Evolutionary conservation across 2,888 invertebrate genomes (phyloP).

Genomic region (Argyra leucocephala): DNA sequence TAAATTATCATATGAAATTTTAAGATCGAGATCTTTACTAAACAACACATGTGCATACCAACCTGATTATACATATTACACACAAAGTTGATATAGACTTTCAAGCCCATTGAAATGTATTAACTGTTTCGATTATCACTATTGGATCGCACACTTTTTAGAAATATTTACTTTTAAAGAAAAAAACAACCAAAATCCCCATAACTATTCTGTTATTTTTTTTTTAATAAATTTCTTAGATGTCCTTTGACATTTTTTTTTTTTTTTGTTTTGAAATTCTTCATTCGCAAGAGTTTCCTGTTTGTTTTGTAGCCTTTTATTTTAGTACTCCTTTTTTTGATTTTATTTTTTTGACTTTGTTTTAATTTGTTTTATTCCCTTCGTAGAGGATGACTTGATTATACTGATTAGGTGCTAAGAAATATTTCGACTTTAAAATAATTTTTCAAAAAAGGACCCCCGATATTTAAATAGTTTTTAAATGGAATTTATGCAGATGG

Average conservation of each 20-base stretch:
- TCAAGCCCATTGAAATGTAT: not conserved
- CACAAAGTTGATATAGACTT: no score
- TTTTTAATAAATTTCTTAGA: not conserved
- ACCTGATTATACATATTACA: no score
- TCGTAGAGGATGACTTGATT: slow-evolving; percentile 7
- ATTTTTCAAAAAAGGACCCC: slow-evolving; percentile 1
- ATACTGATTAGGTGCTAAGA: slow-evolving; percentile 12
- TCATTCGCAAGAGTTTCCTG: not conserved
- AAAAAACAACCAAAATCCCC: no score
- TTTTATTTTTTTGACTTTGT: not conserved
- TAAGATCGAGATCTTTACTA: not conserved
- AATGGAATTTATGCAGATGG: not conserved
- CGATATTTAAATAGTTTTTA: not conserved
- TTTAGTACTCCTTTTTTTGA: no score
- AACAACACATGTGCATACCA: no score
- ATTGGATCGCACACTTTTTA: not conserved
- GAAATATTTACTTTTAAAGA: not conserved
- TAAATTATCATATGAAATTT: slow-evolving; percentile 3
- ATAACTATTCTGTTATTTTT: not conserved
- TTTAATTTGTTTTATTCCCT: not conserved
- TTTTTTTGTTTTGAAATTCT: no score
- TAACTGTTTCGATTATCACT: not conserved
- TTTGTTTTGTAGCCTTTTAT: not conserved
- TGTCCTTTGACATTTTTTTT: slow-evolving; percentile 6
- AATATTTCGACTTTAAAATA: slow-evolving; percentile 4